Evolutionary conservation across 2,797 vertebrate species (phyloP).

Genomic region (Pogoniulus pusillus): DNA sequence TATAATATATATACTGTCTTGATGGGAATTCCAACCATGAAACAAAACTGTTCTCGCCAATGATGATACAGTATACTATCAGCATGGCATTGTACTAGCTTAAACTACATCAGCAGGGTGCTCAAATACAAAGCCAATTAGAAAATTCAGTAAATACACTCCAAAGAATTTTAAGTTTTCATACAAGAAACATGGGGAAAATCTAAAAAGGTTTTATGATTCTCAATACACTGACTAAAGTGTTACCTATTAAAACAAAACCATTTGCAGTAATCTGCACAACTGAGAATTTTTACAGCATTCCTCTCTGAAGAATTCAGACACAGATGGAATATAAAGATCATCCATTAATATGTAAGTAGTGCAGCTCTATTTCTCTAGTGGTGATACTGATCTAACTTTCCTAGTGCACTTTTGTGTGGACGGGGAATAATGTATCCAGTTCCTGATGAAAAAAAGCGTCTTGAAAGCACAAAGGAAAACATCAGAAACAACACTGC

Average conservation of each 20-base stretch:
- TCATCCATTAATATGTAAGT: background rate
- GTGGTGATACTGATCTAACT: background rate
- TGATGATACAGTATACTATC: background rate
- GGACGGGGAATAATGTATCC: background rate
- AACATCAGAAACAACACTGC: background rate
- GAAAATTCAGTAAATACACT: background rate
- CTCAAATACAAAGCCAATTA: background rate
- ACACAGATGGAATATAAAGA: background rate
- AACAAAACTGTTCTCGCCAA: background rate
- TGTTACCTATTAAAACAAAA: background rate
- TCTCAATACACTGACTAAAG: background rate
- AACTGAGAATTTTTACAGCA: background rate
- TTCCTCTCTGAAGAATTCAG: background rate
- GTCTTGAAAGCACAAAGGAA: background rate
- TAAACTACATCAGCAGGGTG: background rate
- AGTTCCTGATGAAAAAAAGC: background rate
- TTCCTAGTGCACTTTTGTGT: fast-evolving
- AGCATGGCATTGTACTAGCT: background rate
- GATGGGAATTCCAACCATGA: background rate
- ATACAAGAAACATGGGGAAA: background rate
- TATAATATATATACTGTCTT: background rate
- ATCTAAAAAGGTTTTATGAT: background rate
- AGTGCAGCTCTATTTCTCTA: background rate
- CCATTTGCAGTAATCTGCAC: background rate
- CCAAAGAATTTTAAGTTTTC: background rate